A percentile compares a stretch with the other conserved stretches of the same genome.
Evolutionary conservation across 2,888 invertebrate genomes (phyloP).

Genomic region (Phyllotreta striolata): DNA sequence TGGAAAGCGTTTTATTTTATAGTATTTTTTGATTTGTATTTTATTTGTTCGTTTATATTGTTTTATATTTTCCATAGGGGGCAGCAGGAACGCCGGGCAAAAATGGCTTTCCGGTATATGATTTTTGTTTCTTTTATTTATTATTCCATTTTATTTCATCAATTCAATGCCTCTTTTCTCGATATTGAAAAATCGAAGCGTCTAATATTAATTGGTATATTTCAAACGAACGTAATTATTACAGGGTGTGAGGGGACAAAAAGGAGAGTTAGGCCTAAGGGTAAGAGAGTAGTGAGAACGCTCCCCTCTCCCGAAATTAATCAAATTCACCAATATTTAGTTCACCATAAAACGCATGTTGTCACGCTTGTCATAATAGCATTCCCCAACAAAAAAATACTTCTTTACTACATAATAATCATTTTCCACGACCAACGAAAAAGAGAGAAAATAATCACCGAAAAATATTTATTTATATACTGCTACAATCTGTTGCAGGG

Average conservation of each 20-base stretch:
- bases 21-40: conserved; percentile 6
- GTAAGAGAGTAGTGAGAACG: conserved; percentile 64
- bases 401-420: background rate
- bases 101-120: conserved; percentile 89
- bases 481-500: conserved; percentile 63
- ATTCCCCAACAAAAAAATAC: background rate
- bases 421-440: background rate
- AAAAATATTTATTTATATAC: conserved; percentile 36
- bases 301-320: conserved; percentile 3
- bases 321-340: too few relatives aligned
- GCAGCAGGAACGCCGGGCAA: conserved; percentile 82
- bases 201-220: conserved; percentile 53
- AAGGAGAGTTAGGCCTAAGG: conserved; percentile 78
- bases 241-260: conserved; percentile 78
- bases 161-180: conserved; percentile 38
- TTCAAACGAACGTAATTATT: conserved; percentile 52
- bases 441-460: conserved; percentile 9
- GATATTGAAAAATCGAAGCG: conserved; percentile 19
- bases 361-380: conserved; percentile 4
- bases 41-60: conserved; percentile 54
- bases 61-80: conserved; percentile 68
- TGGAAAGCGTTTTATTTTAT: background rate
- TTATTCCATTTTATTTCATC: conserved; percentile 39
- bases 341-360: too few relatives aligned
- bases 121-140: conserved; percentile 58